These are phyloP conservation scores for Montipora cactus DNA, from an alignment of 64 coral and sea anemone genomes.

Conservation along the genomic window DNA sequence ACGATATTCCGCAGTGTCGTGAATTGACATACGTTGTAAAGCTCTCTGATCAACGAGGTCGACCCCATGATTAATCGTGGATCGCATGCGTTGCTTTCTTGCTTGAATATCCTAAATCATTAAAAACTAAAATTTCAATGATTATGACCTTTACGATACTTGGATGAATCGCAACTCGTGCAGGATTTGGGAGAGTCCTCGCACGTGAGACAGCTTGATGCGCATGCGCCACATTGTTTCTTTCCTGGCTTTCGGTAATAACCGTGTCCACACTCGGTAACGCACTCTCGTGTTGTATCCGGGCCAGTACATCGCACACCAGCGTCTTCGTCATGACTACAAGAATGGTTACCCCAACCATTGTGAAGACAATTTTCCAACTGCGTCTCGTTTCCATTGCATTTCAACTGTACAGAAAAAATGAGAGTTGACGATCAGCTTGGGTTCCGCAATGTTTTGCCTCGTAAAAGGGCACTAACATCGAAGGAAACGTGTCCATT, in stretches of 20 bases:
- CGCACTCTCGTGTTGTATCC: constrained; percentile 75
- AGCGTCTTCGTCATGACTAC: constrained; percentile 88
- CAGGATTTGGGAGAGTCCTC: constrained; percentile 42
- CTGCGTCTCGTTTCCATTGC: constrained; percentile 63
- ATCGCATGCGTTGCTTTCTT: too few relatives aligned
- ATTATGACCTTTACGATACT: constrained; percentile 75
- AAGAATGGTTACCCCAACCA: constrained; percentile 84
- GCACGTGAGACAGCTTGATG: constrained; percentile 77
- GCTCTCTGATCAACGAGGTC: too few relatives aligned
- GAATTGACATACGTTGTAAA: too few relatives aligned
- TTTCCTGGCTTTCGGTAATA: constrained; percentile 46
- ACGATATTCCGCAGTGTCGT: too few relatives aligned
- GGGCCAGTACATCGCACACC: constrained; percentile 84
- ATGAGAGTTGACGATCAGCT: not conserved
- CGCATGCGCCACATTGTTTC: constrained; percentile 52
- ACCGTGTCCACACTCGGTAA: constrained; percentile 66
- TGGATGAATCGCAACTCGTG: constrained; percentile 60
- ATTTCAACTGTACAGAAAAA: constrained; percentile 14
- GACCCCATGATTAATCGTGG: too few relatives aligned
- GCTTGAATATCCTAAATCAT: too few relatives aligned
- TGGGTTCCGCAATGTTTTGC: too few relatives aligned
- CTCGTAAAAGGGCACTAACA: too few relatives aligned
- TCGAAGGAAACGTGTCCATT: too few relatives aligned
- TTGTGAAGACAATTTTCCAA: constrained; percentile 63
- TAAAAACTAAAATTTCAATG: not conserved